Base-by-base conservation (phyloP, 2,113 vertebrate genomes). In the Sula dactylatra region DNA sequence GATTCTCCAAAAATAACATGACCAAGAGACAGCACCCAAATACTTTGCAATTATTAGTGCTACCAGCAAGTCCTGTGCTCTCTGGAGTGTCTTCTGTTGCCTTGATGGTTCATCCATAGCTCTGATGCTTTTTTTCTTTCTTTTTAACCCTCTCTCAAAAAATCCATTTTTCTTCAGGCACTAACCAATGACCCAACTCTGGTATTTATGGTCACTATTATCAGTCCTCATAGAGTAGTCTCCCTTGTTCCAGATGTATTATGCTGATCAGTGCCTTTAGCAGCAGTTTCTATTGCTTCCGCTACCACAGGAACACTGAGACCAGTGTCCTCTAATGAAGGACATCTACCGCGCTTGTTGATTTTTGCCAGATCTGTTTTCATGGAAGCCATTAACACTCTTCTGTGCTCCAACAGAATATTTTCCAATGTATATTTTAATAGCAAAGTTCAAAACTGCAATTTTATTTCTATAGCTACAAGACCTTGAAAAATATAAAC, bases 391-490 rank as follows among this genome's bases (percentile, higher is more conserved):
- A 77, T 93, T 92, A 95, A 83, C 71, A 59, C 64, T 49, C 20
- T 26, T 79, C 55, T 54, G 17, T 79, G 82, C 77, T 91, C 82
- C 71, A 93, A 29, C 7, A 66, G 62, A 79, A 27, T 86, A 81
- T 94, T 90, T 95, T 94, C 87, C 90, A 88, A 50, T 8, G 40
- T 78, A 47, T 73, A 86, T 92, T 96, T 96, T 78, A 82, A 77
- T 11, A 93, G 69, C 38, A n/a, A 88, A 90, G 27, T 88, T 90
- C 70, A 90, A 94, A 94, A 88, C n/a, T 55, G 42, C 49, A 10
- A 36, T 90, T 95, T 79, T 81, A 97, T 84, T 96, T 95, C 96
- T 96, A 96, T 93, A 93, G 91, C 65, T 95, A 86, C 90, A 85
- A 83, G 82, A 96, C 88, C 38, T 70, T 82, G 89, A 94, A 85